These are phyloP conservation scores for Lottia gigantea DNA, from an alignment of 2,888 invertebrate species.

Conservation along the genomic window DNA sequence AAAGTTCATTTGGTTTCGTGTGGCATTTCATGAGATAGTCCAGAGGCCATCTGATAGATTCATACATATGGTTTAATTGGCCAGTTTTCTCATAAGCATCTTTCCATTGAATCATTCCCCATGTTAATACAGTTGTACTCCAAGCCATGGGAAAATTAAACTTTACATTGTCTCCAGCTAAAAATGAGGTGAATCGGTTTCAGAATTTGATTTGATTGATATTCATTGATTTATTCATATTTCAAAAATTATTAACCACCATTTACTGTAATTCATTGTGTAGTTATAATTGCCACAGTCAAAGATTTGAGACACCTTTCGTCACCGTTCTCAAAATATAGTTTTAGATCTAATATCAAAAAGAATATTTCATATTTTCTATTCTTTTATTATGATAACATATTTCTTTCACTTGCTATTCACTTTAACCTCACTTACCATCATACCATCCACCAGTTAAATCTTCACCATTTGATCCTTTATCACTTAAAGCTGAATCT, in stretches of 20 bases:
- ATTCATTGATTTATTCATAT: too few relatives aligned
- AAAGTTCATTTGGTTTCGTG: slow-evolving; percentile 54
- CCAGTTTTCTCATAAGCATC: slow-evolving; percentile 49
- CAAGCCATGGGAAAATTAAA: slow-evolving; percentile 58
- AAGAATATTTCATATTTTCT: too few relatives aligned
- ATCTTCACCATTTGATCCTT: neutral
- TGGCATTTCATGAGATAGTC: slow-evolving; percentile 74
- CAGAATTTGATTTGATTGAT: too few relatives aligned
- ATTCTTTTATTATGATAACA: too few relatives aligned
- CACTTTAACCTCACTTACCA: slow-evolving; percentile 35
- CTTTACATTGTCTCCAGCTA: slow-evolving; percentile 58
- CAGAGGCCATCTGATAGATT: slow-evolving; percentile 72
- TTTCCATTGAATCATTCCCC: slow-evolving; percentile 27
- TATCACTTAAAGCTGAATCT: neutral
- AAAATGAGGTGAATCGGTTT: slow-evolving; percentile 2
- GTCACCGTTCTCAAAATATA: too few relatives aligned
- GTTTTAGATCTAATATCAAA: too few relatives aligned
- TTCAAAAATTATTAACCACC: too few relatives aligned
- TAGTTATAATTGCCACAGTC: too few relatives aligned
- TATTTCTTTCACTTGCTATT: too few relatives aligned
- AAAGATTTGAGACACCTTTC: too few relatives aligned
- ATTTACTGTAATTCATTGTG: too few relatives aligned
- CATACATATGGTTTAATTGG: slow-evolving; percentile 47
- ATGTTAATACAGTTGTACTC: slow-evolving; percentile 18
- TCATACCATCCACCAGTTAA: slow-evolving; percentile 53